A percentile compares a stretch with the other conserved stretches of the same genome.
Conservation (phyloP, 2,888 invertebrate species). For the Eumacrocentrus americanus region DNA sequence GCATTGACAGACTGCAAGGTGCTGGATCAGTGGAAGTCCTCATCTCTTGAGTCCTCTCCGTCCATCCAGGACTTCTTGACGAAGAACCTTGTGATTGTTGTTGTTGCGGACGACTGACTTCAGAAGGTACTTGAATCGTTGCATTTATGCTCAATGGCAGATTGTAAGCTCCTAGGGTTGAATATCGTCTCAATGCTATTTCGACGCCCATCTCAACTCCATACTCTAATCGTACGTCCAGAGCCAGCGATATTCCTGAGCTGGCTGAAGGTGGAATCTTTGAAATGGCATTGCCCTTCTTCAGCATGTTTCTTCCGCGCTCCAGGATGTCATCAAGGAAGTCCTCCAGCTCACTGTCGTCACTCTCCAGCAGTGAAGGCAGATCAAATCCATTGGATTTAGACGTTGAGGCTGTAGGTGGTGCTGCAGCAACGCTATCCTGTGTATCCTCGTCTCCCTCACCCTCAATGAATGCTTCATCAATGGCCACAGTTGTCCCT, state of each 20-base stretch:
- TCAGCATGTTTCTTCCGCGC: conserved; percentile 67
- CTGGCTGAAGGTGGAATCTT: conserved; percentile 54
- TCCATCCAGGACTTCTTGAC: conserved; percentile 37
- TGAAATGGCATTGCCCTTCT: conserved; percentile 61
- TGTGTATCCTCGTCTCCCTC: conserved; percentile 56
- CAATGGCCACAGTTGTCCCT: conserved; percentile 41
- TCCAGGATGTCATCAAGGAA: conserved; percentile 74
- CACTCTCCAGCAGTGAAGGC: conserved; percentile 78
- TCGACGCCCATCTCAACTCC: conserved; percentile 82
- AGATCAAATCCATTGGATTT: conserved; percentile 63
- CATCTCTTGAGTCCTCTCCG: conserved; percentile 48
- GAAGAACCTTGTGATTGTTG: conserved; percentile 35
- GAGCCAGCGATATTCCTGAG: conserved; percentile 68
- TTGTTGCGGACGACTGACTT: conserved; percentile 26
- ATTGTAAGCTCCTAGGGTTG: conserved; percentile 71
- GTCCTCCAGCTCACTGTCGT: conserved; percentile 83
- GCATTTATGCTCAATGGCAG: conserved; percentile 66
- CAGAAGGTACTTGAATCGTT: conserved; percentile 53
- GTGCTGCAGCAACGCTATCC: conserved; percentile 47
- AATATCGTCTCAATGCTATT: conserved; percentile 73
- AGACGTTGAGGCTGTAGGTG: conserved; percentile 48
- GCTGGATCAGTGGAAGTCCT: conserved; percentile 48
- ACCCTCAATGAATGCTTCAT: conserved; percentile 52
- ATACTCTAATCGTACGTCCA: conserved; percentile 79
- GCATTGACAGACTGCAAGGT: conserved; percentile 64